Conservation (phyloP, 2,113 vertebrate species). For the Rhegmatorhina hoffmannsi region DNA sequence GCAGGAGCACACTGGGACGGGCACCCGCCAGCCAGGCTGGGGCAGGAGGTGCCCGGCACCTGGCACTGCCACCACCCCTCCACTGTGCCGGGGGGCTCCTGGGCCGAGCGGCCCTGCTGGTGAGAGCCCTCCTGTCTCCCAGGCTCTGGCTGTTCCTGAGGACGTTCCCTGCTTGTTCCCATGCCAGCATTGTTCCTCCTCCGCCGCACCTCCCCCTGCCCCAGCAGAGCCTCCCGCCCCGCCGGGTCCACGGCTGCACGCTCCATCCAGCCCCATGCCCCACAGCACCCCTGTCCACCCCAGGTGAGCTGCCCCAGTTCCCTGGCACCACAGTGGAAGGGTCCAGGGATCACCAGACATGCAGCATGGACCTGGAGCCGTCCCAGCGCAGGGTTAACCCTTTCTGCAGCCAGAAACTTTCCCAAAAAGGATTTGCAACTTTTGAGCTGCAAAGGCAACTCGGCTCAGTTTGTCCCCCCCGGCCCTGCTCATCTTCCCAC, state of each 20-base stretch:
- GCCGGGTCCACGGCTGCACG: neutral
- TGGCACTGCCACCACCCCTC: rapidly evolving
- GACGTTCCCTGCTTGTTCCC: neutral
- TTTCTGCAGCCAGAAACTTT: neutral
- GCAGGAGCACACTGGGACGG: rapidly evolving
- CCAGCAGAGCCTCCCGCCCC: neutral
- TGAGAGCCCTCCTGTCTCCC: neutral
- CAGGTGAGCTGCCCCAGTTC: neutral
- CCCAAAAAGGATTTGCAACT: neutral
- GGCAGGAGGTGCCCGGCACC: neutral
- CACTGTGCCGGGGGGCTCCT: rapidly evolving
- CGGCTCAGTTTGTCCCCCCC: neutral
- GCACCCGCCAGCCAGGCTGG: neutral
- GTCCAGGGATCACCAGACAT: neutral
- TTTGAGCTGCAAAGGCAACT: neutral
- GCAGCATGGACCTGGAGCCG: rapidly evolving
- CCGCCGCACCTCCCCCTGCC: neutral
- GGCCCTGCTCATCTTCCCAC: neutral
- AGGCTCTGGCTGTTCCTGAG: neutral
- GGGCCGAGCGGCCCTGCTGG: neutral
- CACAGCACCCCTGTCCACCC: neutral
- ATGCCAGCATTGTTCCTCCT: constrained; percentile 53
- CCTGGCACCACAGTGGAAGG: rapidly evolving
- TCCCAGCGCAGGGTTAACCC: neutral
- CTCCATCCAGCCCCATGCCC: neutral